Evolutionary conservation across 2,797 vertebrate species (phyloP).

Genomic region (Linurgus olivaceus): DNA sequence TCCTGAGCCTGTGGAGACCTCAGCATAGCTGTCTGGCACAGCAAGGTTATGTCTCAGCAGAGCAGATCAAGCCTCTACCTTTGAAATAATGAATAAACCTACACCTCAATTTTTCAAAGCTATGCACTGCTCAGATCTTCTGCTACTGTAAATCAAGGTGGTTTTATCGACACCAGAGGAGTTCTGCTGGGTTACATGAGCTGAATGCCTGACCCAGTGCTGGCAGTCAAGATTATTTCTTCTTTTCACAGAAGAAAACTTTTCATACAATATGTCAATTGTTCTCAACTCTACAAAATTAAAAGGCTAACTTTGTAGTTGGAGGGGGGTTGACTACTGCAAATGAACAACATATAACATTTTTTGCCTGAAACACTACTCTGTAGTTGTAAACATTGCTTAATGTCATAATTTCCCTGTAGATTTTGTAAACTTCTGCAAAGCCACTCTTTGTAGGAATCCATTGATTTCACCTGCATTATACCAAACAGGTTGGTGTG

Average conservation of each 20-base stretch:
- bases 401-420: not conserved
- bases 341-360: not conserved
- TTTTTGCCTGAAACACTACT: not conserved
- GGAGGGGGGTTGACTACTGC: not conserved
- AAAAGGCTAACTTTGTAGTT: not conserved
- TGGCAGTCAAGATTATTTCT: not conserved
- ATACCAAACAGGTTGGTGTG: not conserved
- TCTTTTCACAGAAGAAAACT: not conserved
- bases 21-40: not conserved
- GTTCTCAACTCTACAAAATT: not conserved
- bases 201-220: not conserved
- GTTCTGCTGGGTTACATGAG: conserved; percentile 6
- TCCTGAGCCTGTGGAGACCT: not conserved
- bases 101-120: not conserved
- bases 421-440: not conserved
- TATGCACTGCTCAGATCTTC: not conserved
- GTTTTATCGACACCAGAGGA: conserved; percentile 37
- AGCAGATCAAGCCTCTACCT: not conserved
- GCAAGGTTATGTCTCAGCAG: not conserved
- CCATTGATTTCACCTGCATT: not conserved
- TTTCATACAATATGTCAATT: not conserved
- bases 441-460: not conserved
- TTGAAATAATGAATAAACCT: not conserved
- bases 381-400: not conserved
- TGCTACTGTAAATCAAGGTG: conserved; percentile 15